Conservation (phyloP, 1,140 invertebrate genomes). For the Ostrea denselamellosa region DNA sequence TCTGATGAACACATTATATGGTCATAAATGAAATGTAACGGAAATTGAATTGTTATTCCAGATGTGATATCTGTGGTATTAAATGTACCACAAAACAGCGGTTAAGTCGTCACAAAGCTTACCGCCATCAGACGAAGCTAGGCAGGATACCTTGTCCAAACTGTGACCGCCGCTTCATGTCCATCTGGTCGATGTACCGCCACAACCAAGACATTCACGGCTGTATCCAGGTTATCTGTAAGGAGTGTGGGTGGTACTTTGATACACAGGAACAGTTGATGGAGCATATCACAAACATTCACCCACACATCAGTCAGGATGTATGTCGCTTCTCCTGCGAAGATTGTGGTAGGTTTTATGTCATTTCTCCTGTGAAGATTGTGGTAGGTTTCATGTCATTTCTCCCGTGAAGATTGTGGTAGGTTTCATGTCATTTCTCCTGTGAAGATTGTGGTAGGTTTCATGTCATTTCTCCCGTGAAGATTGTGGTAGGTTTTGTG, state of each 20-base stretch:
- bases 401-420: too few species aligned
- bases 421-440: too few species aligned
- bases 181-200: conserved; percentile 7
- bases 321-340: not conserved
- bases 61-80: conserved; percentile 29
- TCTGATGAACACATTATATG: too few species aligned
- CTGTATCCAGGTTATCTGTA: conserved; percentile 11
- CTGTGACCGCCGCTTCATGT: conserved; percentile 18
- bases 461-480: too few species aligned
- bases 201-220: conserved; percentile 28
- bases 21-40: not conserved
- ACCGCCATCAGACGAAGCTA: not conserved
- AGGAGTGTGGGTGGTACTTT: conserved; percentile 23
- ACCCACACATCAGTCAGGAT: not conserved
- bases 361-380: too few species aligned
- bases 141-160: not conserved
- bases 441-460: too few species aligned
- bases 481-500: too few species aligned
- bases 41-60: not conserved
- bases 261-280: conserved; percentile 10
- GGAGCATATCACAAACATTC: not conserved
- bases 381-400: too few species aligned
- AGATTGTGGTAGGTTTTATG: not conserved
- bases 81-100: not conserved
- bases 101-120: conserved; percentile 10